These are phyloP conservation scores for Lineus longissimus DNA, from an alignment of 1,140 invertebrate species.

Conservation along the genomic window DNA sequence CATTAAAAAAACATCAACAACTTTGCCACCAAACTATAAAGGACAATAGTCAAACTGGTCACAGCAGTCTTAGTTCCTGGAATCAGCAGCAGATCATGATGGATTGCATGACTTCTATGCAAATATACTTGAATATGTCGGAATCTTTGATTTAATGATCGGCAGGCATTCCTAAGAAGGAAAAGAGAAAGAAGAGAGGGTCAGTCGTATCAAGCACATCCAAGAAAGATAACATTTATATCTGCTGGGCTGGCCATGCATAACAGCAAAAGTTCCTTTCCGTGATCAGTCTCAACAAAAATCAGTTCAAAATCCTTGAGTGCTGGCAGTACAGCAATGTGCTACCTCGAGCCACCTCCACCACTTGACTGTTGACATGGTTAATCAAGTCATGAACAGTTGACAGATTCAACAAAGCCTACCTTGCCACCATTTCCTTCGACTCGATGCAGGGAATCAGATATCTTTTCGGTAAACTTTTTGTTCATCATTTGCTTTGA, in stretches of 20 bases:
- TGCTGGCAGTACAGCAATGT: no score
- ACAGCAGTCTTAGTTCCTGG: no score
- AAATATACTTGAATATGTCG: slow-evolving; percentile 46
- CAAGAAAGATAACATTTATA: no score
- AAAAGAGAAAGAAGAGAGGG: slow-evolving; percentile 8
- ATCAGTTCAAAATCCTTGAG: no score
- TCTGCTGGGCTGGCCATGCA: no score
- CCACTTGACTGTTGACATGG: not conserved
- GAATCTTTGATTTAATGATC: slow-evolving; percentile 45
- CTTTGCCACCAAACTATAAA: no score
- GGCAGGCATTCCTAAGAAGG: slow-evolving; percentile 38
- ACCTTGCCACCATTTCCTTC: slow-evolving; percentile 53
- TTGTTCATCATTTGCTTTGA: slow-evolving; percentile 49
- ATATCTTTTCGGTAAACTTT: slow-evolving; percentile 45
- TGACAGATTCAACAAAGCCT: slow-evolving; percentile 8
- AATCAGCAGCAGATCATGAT: no score
- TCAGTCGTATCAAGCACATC: not conserved
- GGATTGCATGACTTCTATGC: no score
- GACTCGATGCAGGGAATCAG: slow-evolving; percentile 41
- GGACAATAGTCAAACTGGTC: no score
- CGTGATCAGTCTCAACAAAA: no score
- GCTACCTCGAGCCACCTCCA: not conserved
- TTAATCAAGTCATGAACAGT: not conserved
- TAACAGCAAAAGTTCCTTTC: no score
- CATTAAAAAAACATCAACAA: no score